Conservation (phyloP, 2,797 vertebrate genomes). For the Hoplostethus atlanticus region DNA sequence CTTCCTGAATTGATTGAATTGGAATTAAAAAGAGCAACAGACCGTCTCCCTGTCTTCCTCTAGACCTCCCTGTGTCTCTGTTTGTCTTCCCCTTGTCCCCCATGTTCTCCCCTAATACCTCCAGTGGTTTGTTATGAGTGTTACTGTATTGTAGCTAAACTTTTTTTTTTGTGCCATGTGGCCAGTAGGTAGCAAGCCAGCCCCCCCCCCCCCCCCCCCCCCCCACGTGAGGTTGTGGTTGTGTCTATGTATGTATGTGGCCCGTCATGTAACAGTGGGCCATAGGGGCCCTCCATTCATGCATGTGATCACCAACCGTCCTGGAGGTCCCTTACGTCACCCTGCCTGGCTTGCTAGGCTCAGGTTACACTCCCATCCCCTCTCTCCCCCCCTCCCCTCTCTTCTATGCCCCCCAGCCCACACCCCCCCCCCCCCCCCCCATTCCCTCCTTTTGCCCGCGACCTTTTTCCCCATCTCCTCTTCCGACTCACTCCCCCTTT, state of each 20-base stretch:
- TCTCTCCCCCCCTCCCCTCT: not conserved
- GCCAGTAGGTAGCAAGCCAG: not conserved
- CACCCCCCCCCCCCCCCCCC: too few species aligned
- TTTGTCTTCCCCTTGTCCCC: not conserved
- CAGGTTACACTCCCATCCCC: conserved; percentile 73
- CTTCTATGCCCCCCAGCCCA: too few species aligned
- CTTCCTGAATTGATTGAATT: not conserved
- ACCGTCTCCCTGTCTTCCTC: not conserved
- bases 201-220: not conserved
- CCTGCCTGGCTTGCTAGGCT: conserved; percentile 65
- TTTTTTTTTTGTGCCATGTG: conserved; percentile 18
- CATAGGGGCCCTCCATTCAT: conserved; percentile 78
- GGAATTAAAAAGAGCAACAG: conserved; percentile 14
- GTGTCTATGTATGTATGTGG: conserved; percentile 26
- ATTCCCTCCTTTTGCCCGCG: conserved; percentile 5
- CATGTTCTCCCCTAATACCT: not conserved
- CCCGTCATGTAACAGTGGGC: conserved; percentile 63
- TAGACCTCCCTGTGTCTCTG: not conserved
- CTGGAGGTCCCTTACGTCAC: conserved; percentile 81
- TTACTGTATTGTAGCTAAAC: not conserved
- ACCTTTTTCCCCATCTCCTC: conserved; percentile 1
- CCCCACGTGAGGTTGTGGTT: too few species aligned
- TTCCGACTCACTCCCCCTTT: not conserved
- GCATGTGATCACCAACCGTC: conserved; percentile 83
- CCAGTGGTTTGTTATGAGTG: not conserved